Percentiles rank a stretch among this genome's conserved stretches.
Conservation (phyloP, 2,113 vertebrate species). For the Leucopsar rothschildi region DNA sequence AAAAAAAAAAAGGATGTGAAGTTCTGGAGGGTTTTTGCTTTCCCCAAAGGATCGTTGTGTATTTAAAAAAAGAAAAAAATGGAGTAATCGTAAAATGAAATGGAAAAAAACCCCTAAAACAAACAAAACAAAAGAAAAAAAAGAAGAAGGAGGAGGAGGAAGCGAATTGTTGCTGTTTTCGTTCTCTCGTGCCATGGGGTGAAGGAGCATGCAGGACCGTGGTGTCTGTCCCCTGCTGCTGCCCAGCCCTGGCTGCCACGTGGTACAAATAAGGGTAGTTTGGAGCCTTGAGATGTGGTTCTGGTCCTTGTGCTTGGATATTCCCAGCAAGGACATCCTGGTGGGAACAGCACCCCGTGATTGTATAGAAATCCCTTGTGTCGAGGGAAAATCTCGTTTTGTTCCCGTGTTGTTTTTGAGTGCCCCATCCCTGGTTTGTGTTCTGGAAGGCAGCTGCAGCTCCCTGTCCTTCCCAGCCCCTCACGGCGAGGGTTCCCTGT, state of each 20-base stretch:
- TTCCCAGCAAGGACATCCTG: background rate
- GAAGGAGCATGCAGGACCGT: background rate
- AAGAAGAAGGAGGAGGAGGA: background rate
- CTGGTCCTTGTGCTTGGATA: background rate
- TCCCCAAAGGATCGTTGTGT: slow-evolving; percentile 9
- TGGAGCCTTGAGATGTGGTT: background rate
- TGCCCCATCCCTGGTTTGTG: background rate
- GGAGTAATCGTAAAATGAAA: background rate
- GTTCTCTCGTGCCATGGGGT: background rate
- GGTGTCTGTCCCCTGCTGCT: background rate
- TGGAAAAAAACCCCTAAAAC: background rate
- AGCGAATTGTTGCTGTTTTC: background rate
- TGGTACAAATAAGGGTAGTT: background rate
- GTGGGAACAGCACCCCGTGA: background rate
- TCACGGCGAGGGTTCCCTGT: background rate
- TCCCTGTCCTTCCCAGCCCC: background rate
- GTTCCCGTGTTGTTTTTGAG: background rate
- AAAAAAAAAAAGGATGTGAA: slow-evolving; percentile 47
- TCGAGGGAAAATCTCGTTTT: background rate
- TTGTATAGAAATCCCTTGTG: background rate
- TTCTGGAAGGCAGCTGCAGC: background rate
- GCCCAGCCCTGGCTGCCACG: fast-evolving
- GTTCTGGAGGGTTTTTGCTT: slow-evolving; percentile 44
- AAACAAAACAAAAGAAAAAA: background rate
- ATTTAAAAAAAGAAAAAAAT: background rate